Base-by-base conservation (phyloP, 30 jellyfish, hydroid and myxozoan species). In the Turritopsis rubra region DNA sequence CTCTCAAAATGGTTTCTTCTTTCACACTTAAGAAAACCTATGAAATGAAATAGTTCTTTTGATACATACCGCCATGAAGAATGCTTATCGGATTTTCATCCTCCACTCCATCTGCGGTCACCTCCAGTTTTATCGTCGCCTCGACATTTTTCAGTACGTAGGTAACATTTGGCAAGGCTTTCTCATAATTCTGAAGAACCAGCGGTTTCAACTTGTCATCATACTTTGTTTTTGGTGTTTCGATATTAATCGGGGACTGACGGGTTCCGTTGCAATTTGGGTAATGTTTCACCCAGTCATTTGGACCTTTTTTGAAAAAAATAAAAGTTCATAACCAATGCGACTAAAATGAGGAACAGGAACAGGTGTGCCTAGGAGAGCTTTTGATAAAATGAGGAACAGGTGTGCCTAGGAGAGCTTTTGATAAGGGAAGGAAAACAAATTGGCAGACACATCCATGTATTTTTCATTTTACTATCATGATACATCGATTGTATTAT, bases 161-260 rank as follows among this genome's bases (percentile, higher is more conserved):
- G 13, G 5, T 41, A 41, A 41, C 60, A 13, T 41, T 41, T 13
- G 60, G 60, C 60, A 41, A 3, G 13, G 60, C 60, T 41, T 41
- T 41, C 9, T 41, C 60, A 13, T 41, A 41, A 41, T 41, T 41
- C 60, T 3, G 60, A 41, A 41, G 60, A 41, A 41, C 60, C 60
- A 41, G 60, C 13, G 60, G 60, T 41, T 41, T 41, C 60, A 41
- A 41, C 5, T 41, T 17, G 29, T 7, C 7, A 26, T 68, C 30
- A 68, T 22, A 22, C 30, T 26, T 26, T 68, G 28, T 26, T 68
- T 68, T 68, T 17, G 77, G 16, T 22, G 77, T 68, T 4, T 68
- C 77, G 17, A 68, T 68, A 68, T 68, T 17, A 68, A 68, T 68
- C 8, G 77, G 77, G 8, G 77, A 68, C 30, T 68, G 77, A 8